These are phyloP conservation scores for Pandemis cinnamomeana DNA, from an alignment of 2,888 invertebrate species.

Conservation along the genomic window DNA sequence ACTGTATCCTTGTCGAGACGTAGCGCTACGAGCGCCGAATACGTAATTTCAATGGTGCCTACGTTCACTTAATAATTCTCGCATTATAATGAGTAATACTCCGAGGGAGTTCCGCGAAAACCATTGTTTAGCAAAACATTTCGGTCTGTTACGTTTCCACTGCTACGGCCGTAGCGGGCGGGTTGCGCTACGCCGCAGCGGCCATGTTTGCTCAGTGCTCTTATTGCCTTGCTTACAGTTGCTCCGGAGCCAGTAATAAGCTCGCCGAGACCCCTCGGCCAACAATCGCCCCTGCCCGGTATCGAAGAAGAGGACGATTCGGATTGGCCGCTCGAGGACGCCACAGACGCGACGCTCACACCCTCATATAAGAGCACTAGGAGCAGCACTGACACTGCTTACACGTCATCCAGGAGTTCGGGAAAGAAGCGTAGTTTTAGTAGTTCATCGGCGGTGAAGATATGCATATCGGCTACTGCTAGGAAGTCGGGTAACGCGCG, in stretches of 20 bases:
- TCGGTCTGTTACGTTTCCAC: conserved; percentile 26
- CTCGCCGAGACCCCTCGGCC: conserved; percentile 85
- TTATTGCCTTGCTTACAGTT: conserved; percentile 78
- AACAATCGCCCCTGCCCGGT: conserved; percentile 91
- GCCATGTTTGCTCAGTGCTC: conserved; percentile 55
- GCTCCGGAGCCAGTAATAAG: conserved; percentile 81
- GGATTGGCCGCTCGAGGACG: conserved; percentile 83
- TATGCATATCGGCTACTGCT: conserved; percentile 83
- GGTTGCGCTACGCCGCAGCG: conserved; percentile 9
- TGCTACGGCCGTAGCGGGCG: conserved; percentile 46
- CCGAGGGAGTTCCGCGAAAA: conserved; percentile 44
- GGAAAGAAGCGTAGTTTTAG: conserved; percentile 80
- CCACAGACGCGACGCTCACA: conserved; percentile 78
- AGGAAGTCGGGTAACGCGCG: conserved; percentile 81
- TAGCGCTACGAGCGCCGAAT: conserved; percentile 60
- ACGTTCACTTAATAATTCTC: conserved; percentile 48
- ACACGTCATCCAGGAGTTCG: conserved; percentile 78
- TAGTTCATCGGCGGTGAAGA: conserved; percentile 85
- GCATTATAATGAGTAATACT: conserved; percentile 42
- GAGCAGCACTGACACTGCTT: conserved; percentile 81
- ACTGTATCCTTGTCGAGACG: conserved; percentile 49
- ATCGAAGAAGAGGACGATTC: conserved; percentile 93
- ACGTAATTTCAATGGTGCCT: conserved; percentile 57
- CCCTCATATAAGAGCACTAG: conserved; percentile 81
- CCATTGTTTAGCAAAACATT: conserved; percentile 59